Percentiles rank a stretch among this genome's conserved stretches.
Evolutionary conservation across 2,797 vertebrate genomes (phyloP).

Genomic region (Sebastes nivosus): DNA sequence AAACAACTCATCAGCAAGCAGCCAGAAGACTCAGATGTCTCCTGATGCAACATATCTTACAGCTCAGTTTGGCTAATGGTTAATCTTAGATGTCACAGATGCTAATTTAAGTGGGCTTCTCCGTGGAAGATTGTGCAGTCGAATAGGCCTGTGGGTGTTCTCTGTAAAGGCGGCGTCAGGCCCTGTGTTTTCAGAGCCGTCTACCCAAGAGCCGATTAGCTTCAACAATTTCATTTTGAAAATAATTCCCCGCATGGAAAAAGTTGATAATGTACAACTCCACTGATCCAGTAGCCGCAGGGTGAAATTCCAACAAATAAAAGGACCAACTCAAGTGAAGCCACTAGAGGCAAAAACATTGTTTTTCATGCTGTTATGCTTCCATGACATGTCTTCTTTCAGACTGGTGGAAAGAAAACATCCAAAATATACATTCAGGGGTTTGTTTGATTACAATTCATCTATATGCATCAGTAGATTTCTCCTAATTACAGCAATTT

Average conservation of each 20-base stretch:
- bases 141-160: constrained; percentile 12
- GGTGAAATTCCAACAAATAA: neutral
- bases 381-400: too few relatives aligned
- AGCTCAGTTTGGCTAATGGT: constrained; percentile 36
- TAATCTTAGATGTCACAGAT: constrained; percentile 47
- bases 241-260: neutral
- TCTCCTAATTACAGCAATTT: too few relatives aligned
- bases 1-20: constrained; percentile 45
- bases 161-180: neutral
- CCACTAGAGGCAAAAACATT: neutral
- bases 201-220: constrained; percentile 4
- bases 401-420: too few relatives aligned
- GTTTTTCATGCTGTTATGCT: too few relatives aligned
- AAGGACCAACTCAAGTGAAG: neutral
- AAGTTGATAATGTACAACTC: neutral
- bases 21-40: constrained; percentile 42
- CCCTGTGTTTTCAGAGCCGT: neutral
- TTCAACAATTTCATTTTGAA: constrained; percentile 9
- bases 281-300: neutral
- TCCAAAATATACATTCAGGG: too few relatives aligned
- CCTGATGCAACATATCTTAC: constrained; percentile 22
- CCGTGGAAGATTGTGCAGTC: neutral
- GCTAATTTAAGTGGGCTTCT: constrained; percentile 23
- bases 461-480: too few relatives aligned
- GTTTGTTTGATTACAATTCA: too few relatives aligned